A percentile compares a stretch with the other conserved stretches of the same genome.
phyloP scores from a whole-genome alignment of 23 tunicate genomes.

The Pegea sp. region DNA sequence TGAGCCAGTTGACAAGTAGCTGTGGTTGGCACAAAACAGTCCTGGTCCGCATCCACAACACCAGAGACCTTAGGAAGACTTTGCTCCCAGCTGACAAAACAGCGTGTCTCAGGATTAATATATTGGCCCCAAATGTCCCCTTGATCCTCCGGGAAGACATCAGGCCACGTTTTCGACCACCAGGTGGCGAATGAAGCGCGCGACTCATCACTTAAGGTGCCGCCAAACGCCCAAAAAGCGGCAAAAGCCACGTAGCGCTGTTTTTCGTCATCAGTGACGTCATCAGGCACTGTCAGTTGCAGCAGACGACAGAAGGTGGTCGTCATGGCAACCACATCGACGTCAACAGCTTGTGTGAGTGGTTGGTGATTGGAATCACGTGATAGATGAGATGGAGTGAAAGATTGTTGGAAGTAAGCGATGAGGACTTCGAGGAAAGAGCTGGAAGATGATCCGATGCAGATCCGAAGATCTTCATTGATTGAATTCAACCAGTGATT shows the following conservation, averaged over 20 bases:
- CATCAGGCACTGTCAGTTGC: background rate
- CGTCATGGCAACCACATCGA: constrained; percentile 55
- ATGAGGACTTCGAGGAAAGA: constrained; percentile 26
- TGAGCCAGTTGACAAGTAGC: constrained; percentile 47
- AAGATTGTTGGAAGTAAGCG: constrained; percentile 10
- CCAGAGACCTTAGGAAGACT: constrained; percentile 77
- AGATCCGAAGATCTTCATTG: constrained; percentile 8
- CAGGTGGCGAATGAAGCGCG: constrained; percentile 35
- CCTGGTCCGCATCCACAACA: constrained; percentile 8
- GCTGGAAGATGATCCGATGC: constrained; percentile 3
- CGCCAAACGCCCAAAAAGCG: constrained; percentile 89
- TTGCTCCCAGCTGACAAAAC: constrained; percentile 61
- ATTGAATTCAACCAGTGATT: constrained; percentile 43
- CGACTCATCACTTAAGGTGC: constrained; percentile 52
- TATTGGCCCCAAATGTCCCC: constrained; percentile 51
- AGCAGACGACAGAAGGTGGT: constrained; percentile 45
- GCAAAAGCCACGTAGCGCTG: constrained; percentile 25
- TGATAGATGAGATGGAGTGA: constrained; percentile 28
- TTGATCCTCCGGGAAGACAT: constrained; percentile 19
- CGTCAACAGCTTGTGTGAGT: constrained; percentile 23
- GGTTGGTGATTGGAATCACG: no score
- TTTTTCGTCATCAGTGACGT: background rate
- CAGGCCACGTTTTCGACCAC: constrained; percentile 76
- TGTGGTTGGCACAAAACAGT: constrained; percentile 71
- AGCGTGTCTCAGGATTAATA: constrained; percentile 37